Evolutionary conservation across 2,797 vertebrate species (phyloP).

Genomic region (Bradypus variegatus): DNA sequence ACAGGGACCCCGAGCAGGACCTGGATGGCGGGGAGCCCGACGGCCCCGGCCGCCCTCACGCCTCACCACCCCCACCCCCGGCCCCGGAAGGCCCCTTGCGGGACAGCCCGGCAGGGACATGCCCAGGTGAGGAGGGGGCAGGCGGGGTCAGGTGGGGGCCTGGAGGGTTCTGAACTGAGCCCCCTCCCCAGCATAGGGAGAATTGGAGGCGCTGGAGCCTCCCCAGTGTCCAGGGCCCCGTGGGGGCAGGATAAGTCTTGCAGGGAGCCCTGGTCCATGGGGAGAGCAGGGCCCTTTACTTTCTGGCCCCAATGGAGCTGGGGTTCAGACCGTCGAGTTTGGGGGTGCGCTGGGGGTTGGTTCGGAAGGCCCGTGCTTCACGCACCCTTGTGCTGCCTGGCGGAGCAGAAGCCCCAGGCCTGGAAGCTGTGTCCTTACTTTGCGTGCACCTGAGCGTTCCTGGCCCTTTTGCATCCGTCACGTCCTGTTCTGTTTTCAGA

Average conservation of each 20-base stretch:
- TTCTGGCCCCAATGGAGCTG: neutral
- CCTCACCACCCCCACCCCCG: slow-evolving; percentile 73
- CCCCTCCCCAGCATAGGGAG: neutral
- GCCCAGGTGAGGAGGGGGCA: slow-evolving; percentile 73
- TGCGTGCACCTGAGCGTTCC: too few species aligned
- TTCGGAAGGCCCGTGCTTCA: too few species aligned
- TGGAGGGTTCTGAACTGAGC: too few species aligned
- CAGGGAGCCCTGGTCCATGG: neutral
- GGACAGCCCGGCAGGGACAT: slow-evolving; percentile 74
- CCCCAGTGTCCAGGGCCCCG: too few species aligned
- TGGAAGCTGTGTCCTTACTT: too few species aligned
- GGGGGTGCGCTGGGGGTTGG: too few species aligned
- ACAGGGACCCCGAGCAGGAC: slow-evolving; percentile 87
- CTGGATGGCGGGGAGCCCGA: slow-evolving; percentile 82
- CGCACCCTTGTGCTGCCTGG: too few species aligned
- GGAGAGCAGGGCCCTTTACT: neutral
- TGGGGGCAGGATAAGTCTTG: too few species aligned
- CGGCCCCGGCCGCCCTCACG: slow-evolving; percentile 70
- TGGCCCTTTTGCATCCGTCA: too few species aligned
- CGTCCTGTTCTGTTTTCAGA: too few species aligned
- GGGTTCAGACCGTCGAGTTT: neutral
- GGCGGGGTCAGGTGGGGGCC: too few species aligned
- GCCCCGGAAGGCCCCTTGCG: slow-evolving; percentile 71
- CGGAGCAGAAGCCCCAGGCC: too few species aligned
- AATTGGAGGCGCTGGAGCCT: neutral